These are phyloP conservation scores for Crenichthys baileyi DNA, from an alignment of 2,797 vertebrate genomes.

Conservation along the genomic window DNA sequence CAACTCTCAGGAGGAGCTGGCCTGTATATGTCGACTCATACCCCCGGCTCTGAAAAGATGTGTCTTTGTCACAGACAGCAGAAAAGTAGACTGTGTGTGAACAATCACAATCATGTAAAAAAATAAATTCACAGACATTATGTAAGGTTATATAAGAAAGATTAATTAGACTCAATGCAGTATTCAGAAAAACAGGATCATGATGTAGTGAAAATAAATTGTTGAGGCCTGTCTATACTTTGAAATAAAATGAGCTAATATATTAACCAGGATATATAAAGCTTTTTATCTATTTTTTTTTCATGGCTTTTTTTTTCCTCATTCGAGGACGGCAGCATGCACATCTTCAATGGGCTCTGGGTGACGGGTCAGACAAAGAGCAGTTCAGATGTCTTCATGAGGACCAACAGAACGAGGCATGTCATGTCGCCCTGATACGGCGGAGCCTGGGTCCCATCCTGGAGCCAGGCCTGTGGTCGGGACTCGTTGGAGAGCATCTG, in stretches of 20 bases:
- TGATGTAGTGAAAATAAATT: not conserved
- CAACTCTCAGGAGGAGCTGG: conserved; percentile 58
- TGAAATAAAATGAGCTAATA: not conserved
- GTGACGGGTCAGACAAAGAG: too few relatives aligned
- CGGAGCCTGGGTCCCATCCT: too few relatives aligned
- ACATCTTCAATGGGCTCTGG: not conserved
- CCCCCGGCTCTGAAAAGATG: conserved; percentile 33
- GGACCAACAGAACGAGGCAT: too few relatives aligned
- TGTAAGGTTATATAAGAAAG: not conserved
- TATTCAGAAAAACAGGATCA: conserved; percentile 1
- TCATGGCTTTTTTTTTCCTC: not conserved
- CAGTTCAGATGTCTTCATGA: too few relatives aligned
- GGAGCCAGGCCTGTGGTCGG: too few relatives aligned
- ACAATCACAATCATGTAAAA: conserved; percentile 41
- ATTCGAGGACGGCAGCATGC: not conserved
- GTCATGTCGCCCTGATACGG: too few relatives aligned
- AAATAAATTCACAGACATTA: conserved; percentile 27
- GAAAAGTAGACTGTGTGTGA: conserved; percentile 16
- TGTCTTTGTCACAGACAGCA: conserved; percentile 18
- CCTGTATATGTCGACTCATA: conserved; percentile 42
- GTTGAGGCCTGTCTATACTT: not conserved
- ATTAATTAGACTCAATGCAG: not conserved
- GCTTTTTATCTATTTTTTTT: not conserved
- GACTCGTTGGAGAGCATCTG: too few relatives aligned
- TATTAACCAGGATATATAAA: not conserved